phyloP scores from a whole-genome alignment of 2,888 invertebrate species.

The Auanema freiburgensis region DNA sequence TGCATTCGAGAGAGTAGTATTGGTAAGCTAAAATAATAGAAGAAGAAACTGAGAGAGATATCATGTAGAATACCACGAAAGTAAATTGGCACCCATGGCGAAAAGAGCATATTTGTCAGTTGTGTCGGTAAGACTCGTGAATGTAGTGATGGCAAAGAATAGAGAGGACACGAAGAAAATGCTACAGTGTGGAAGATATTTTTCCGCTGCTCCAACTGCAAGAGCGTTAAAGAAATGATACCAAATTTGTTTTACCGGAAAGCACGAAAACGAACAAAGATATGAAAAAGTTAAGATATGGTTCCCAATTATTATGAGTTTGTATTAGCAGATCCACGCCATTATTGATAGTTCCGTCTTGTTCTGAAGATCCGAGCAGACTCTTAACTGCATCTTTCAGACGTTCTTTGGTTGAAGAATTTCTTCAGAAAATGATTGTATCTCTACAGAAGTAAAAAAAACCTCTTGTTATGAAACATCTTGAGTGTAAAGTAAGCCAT shows the following conservation, averaged over 20 bases:
- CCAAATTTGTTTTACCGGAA: constrained; percentile 12
- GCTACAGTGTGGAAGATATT: constrained; percentile 38
- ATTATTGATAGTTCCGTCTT: constrained; percentile 4
- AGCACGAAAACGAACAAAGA: constrained; percentile 46
- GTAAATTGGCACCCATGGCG: constrained; percentile 44
- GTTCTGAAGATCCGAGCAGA: neutral
- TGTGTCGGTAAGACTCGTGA: constrained; percentile 47
- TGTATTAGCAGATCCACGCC: constrained; percentile 19
- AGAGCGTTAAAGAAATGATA: constrained; percentile 16
- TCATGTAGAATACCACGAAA: constrained; percentile 41
- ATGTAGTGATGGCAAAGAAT: constrained; percentile 43
- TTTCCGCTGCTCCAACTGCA: constrained; percentile 47
- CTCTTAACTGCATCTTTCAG: neutral
- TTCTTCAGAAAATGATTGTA: neutral
- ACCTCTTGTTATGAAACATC: constrained; percentile 45
- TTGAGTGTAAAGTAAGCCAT: constrained; percentile 55
- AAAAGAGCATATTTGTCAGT: constrained; percentile 42
- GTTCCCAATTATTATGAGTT: constrained; percentile 43
- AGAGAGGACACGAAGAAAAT: constrained; percentile 49
- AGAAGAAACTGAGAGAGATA: constrained; percentile 1
- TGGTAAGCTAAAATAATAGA: constrained; percentile 37
- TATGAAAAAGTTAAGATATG: constrained; percentile 51
- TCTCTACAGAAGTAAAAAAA: neutral
- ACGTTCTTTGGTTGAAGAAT: no score
- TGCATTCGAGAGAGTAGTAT: constrained; percentile 38